Evolutionary conservation across 2,797 vertebrate species (phyloP), one percentile per base, ranked within the genome.

Genomic region (Lepilemur septentrionalis): DNA sequence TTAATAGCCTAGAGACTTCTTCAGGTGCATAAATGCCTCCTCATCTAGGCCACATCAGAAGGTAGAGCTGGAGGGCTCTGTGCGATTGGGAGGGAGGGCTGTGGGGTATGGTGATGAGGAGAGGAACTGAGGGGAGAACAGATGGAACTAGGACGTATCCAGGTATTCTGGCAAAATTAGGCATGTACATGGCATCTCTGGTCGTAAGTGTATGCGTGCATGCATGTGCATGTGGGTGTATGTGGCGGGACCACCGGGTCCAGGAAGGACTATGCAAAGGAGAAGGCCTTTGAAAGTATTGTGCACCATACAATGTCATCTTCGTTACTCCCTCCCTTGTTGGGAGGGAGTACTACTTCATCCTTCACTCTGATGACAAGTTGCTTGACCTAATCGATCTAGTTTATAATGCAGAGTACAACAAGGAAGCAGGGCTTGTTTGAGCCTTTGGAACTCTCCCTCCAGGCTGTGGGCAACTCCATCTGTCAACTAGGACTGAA

Each of bases 21-120:
- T 89, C 96, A 97, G 93, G 94, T 95, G 38, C 59, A 17, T 61
- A 84, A 91, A 84, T 84, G 63, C 48, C 46, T 93, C 57, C 55
- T 85, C 46, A 41, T 75, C 35, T 38, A 46, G 43, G 59, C 75
- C 3, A 43, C 15, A 63, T 89, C 25, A 3, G 67, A 88, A 87
- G 59, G 82, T 79, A 25, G 85, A 82, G 82, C 82, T 8, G 0
- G 38, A 85, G 75, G 78, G 57, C 48, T 83, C 1, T 46, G 41
- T 80, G 91, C 30, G 38, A 4, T 82, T 30, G 2, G 43, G 41
- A 83, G 57, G 32, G 55, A 25, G 17, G 76, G 13, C 17, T 20
- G 6, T 28, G 79, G 57, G 59, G 25, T 32, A 4, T 70, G 43
- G n/a, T 61, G 72, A 38, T 82, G 25, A 67, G 67, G 78, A 52